Conservation (phyloP, 2,113 vertebrate genomes). For the Australoheros scitulus region DNA sequence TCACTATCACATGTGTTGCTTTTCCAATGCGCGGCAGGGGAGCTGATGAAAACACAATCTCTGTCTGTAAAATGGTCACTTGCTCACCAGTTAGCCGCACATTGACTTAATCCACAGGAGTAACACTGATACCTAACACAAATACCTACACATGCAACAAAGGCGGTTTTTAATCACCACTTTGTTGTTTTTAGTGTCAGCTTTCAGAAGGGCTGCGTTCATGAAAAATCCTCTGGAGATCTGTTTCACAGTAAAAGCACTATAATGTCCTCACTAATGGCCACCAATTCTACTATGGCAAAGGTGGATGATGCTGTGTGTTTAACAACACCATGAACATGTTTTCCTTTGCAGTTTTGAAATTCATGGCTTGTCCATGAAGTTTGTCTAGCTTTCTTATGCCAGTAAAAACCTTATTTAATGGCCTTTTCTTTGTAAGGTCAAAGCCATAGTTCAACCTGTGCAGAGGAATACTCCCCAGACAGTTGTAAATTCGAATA, state of each 20-base stretch:
- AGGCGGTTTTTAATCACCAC: conserved; percentile 10
- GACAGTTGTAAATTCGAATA: conserved; percentile 78
- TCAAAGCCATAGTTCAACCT: conserved; percentile 65
- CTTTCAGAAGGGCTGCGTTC: conserved; percentile 3
- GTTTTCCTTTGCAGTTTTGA: conserved; percentile 52
- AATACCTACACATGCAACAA: not conserved
- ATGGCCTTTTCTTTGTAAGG: conserved; percentile 70
- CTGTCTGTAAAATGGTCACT: conserved; percentile 32
- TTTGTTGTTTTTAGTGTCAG: conserved; percentile 1
- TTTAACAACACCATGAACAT: conserved; percentile 56
- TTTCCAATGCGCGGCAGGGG: conserved; percentile 61
- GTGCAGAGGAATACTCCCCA: conserved; percentile 61
- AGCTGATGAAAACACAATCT: conserved; percentile 63
- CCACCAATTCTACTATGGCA: conserved; percentile 15
- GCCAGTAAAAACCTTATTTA: conserved; percentile 57
- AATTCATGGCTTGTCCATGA: conserved; percentile 53
- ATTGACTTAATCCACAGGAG: conserved; percentile 28
- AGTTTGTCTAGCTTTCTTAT: conserved; percentile 40
- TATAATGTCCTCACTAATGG: conserved; percentile 25
- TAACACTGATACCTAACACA: conserved; percentile 2
- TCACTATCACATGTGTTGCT: conserved; percentile 71
- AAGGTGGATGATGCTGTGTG: conserved; percentile 38
- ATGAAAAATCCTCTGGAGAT: not conserved
- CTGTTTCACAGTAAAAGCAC: conserved; percentile 32
- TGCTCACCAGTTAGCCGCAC: conserved; percentile 36